phyloP scores from a whole-genome alignment of 2,113 vertebrate species.

The Paramormyrops kingsleyae region DNA sequence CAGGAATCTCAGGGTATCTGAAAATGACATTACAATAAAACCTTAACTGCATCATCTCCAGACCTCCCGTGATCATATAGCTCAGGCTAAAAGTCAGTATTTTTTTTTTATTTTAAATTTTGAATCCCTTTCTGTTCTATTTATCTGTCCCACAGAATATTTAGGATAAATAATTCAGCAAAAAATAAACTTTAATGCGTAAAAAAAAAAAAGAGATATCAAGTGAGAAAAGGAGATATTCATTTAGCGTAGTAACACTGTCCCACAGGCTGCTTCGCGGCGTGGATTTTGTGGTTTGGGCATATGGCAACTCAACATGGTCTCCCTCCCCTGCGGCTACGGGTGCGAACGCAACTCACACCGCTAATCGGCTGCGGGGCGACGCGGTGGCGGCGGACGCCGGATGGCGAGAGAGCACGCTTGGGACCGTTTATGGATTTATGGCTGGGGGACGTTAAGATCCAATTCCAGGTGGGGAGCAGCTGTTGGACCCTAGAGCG shows the following conservation, averaged over 20 bases:
- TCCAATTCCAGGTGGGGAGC: neutral
- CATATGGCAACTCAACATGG: neutral
- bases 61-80: neutral
- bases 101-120: neutral
- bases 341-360: neutral
- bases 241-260: neutral
- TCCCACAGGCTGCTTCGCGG: neutral
- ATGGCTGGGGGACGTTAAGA: neutral
- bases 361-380: neutral
- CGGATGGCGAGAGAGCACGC: neutral
- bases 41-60: neutral
- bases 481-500: slow-evolving; percentile 1
- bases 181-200: neutral
- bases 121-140: neutral
- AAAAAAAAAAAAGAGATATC: neutral
- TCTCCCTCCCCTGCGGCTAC: neutral
- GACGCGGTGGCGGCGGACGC: neutral
- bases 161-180: neutral
- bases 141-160: neutral
- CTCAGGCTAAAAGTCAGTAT: neutral
- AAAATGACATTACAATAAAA: slow-evolving; percentile 9
- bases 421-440: slow-evolving; percentile 3
- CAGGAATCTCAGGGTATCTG: neutral
- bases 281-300: neutral
- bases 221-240: neutral